Conservation (phyloP, 2,113 vertebrate genomes). For the Caloenas nicobarica region DNA sequence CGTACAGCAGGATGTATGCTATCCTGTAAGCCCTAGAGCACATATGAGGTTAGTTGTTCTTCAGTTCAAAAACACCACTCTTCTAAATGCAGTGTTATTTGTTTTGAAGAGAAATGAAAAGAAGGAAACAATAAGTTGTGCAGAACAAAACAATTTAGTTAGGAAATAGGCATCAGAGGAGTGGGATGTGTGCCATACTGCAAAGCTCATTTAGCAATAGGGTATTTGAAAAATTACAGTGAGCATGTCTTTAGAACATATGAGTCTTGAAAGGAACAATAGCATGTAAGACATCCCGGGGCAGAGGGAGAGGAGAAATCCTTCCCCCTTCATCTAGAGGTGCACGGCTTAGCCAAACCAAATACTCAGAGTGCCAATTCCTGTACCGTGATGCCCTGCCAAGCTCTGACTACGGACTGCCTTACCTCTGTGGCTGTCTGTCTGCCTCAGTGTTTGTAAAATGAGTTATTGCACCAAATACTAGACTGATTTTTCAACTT, state of each 20-base stretch:
- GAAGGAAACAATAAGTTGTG: slow-evolving; percentile 48
- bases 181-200: slow-evolving; percentile 28
- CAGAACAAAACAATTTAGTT: slow-evolving; percentile 63
- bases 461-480: neutral
- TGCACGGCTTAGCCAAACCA: slow-evolving; percentile 16
- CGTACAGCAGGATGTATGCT: slow-evolving; percentile 1
- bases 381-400: neutral
- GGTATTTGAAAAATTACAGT: slow-evolving; percentile 51
- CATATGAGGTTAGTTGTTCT: slow-evolving; percentile 44
- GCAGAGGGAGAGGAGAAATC: neutral
- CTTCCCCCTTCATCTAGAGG: neutral
- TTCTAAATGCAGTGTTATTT: slow-evolving; percentile 48
- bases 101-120: slow-evolving; percentile 66
- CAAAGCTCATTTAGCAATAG: slow-evolving; percentile 57
- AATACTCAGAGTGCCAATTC: neutral
- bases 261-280: neutral
- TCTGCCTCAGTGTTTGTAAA: neutral
- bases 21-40: slow-evolving; percentile 9
- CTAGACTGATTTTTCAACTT: neutral
- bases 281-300: neutral
- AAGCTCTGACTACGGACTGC: neutral
- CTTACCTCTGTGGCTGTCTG: neutral
- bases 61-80: slow-evolving; percentile 57
- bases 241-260: neutral
- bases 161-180: slow-evolving; percentile 61